Conservation (phyloP, 2,888 invertebrate species). For the Adelognathus sp. region DNA sequence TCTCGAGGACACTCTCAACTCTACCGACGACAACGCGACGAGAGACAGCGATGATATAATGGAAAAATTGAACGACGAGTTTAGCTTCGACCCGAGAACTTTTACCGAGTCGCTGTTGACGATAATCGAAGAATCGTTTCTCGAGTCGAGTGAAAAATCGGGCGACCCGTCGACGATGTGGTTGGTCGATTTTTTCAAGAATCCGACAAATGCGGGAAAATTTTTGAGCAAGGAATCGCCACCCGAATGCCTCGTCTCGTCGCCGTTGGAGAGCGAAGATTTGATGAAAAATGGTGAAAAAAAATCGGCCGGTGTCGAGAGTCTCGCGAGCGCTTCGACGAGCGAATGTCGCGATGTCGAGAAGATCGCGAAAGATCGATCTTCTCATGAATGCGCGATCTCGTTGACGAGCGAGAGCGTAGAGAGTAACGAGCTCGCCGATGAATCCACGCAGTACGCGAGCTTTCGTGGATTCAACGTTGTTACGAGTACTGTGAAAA, state of each 20-base stretch:
- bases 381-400: background rate
- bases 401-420: background rate
- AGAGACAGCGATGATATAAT: background rate
- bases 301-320: background rate
- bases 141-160: background rate
- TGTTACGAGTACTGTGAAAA: background rate
- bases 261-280: background rate
- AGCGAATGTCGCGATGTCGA: no score
- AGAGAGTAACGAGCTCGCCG: background rate
- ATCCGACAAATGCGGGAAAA: background rate
- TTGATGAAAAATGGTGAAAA: background rate
- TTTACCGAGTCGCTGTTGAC: constrained; percentile 29
- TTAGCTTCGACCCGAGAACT: background rate
- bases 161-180: background rate
- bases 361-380: background rate
- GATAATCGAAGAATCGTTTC: constrained; percentile 25
- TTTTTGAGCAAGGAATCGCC: background rate
- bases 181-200: background rate
- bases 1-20: background rate
- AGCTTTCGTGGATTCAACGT: background rate
- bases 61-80: background rate
- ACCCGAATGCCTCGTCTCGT: background rate
- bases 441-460: background rate
- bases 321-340: no score
- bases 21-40: background rate